Conservation (phyloP, 2,888 invertebrate species). For the Drosophila recens region DNA sequence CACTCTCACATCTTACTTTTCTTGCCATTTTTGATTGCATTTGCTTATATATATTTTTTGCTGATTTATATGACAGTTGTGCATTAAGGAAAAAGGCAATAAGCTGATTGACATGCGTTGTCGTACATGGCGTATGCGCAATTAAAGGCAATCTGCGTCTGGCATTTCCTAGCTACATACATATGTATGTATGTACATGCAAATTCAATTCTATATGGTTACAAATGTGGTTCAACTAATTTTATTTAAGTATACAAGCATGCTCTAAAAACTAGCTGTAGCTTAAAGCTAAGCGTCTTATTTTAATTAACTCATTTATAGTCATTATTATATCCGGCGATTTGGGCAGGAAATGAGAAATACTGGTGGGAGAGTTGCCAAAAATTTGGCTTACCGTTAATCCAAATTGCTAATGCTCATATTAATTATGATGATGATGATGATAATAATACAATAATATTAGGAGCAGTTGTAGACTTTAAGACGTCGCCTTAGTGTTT, state of each 20-base stretch:
- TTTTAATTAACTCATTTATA: slow-evolving; percentile 76
- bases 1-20: neutral
- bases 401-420: slow-evolving; percentile 48
- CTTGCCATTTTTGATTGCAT: slow-evolving; percentile 44
- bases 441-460: slow-evolving; percentile 38
- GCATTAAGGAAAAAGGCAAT: slow-evolving; percentile 57
- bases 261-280: slow-evolving; percentile 16
- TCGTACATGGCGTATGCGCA: slow-evolving; percentile 76
- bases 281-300: slow-evolving; percentile 31
- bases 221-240: slow-evolving; percentile 12
- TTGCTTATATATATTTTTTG: neutral
- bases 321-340: slow-evolving; percentile 71
- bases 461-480: slow-evolving; percentile 43
- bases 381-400: slow-evolving; percentile 54
- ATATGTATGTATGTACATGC: slow-evolving; percentile 24
- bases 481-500: slow-evolving; percentile 33
- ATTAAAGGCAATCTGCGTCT: slow-evolving; percentile 65
- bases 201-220: slow-evolving; percentile 41
- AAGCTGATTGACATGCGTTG: slow-evolving; percentile 64
- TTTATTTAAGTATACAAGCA: neutral
- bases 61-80: slow-evolving; percentile 41
- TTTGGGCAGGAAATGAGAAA: slow-evolving; percentile 62
- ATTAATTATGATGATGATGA: slow-evolving; percentile 37
- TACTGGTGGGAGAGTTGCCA: slow-evolving; percentile 42
- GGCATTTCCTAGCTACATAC: slow-evolving; percentile 65